Base-by-base conservation (phyloP, 1,140 invertebrate genomes). In the Pomacea maculata region DNA sequence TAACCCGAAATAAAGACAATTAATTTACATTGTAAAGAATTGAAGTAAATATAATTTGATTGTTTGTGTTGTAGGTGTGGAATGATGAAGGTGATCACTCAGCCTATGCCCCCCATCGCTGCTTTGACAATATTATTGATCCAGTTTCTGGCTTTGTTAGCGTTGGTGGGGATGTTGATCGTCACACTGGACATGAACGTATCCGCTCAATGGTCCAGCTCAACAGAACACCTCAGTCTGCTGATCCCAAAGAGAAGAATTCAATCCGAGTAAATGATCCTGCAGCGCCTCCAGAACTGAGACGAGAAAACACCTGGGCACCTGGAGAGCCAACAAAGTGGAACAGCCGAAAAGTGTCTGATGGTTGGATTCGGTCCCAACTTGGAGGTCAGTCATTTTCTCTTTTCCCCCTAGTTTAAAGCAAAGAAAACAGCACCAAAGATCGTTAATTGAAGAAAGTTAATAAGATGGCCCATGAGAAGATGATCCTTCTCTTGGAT, bases 81-180 rank as follows among this genome's bases (percentile, higher is more conserved):
- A 90, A 91, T 80, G 89, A 91, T 80, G 87, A 87, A 29, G 89
- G 89, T 14, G 86, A 90, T 76, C 83, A 84, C 65, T 54, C 86
- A 17, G 81, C 87, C 6, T 75, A 80, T 19, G 90, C 88, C 7
- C 90, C 90, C 14, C 88, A 85, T 65, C 82, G 90, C 55, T 81
- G 83, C 71, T 89, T 85, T 84, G 89, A 90, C 61, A 90, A 89
- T 73, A 87, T 88, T 71, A 84, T 91, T 25, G 90, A 91, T 79
- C 90, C 90, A 21, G 85, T 88, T 7, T 90, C 90, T 17, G 89
- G 89, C 5, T 91, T 91, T 83, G 87, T 91, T 14, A 90, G 89
- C 83, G 89, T 85, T 45, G 89, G 88, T 17, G 89, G 87, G 19
- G 90, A 91, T 85, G 85, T 89, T 5, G 87, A 89, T 79, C 84